Evolutionary conservation across 2,113 vertebrate species (phyloP), one percentile per base, ranked within the genome.

Genomic region (Megaceryle torquata): DNA sequence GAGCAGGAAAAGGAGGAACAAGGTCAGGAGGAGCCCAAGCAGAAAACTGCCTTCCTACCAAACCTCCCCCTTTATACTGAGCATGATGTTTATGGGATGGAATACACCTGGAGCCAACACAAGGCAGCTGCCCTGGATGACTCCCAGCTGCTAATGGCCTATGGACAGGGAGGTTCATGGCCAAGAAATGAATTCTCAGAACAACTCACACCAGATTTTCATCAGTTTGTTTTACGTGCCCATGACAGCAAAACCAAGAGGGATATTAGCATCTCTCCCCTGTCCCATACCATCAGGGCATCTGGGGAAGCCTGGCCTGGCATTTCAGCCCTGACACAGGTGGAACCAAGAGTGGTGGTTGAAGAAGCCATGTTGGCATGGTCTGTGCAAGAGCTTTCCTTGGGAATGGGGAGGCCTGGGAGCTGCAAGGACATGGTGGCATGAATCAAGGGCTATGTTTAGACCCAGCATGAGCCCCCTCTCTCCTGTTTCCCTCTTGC

Each of bases 201-300:
- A 37, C 26, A 43, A 17, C 19, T 61, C 19, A 26, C 50, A 70
- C 3, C 65, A 35, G 13, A 13, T n/a, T 20, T 57, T 15, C 56
- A 25, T 5, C 33, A 15, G 37, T 1, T 26, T 43, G 39, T 6
- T 85, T 70, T 7, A 9, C 11, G 15, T 50, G 39, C 2, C 37
- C 57, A 37, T 39, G 31, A 59, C 21, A 53, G 44, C 56, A 31
- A 43, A 54, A 25, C 1, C 1, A 6, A 86, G 22, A 46, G 43
- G 56, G 25, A 26, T 6, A 1, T 2, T 0, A 8, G 10, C 13
- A 3, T 11, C 37, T 26, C 61, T 39, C 11, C 14, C 28, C 37
- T 5, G 6, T 21, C 29, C 11, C 3, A 2, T 17, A 17, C 22
- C 53, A 28, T 10, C 39, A 7, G 0, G 1, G 9, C 3, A 0